Evolutionary conservation across 2,888 invertebrate species (phyloP), one percentile per base, ranked within the genome.

Genomic region (Nephrotoma flavescens): DNA sequence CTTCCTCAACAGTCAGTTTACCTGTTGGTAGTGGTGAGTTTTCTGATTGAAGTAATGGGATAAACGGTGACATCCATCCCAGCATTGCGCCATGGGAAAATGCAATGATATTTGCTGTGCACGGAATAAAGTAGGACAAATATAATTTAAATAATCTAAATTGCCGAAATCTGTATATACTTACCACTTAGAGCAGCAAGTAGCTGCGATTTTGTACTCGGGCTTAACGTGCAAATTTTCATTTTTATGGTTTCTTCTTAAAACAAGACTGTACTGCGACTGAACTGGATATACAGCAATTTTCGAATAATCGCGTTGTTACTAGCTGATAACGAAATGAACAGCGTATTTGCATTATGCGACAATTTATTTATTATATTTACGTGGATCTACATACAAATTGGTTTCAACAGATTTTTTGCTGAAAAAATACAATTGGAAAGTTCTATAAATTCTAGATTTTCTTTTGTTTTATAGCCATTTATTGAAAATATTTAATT

Each of bases 11-110:
- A 2, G 88, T 89, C 86, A 92, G 86, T 0, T 90, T 89, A 2
- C 91, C 91, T 5, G 89, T 88, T n/a, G 89, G 88, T 84, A 92
- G 86, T 0, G 90, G 90, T 83, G 90, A 90, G 0, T 88, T 87
- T 4, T 85, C 84, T 0, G 90, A 89, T 86, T 89, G 88, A 2
- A 92, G 87, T 19, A 91, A 89, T n/a, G 90, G 87, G 42, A 91
- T 90, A 88, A 90, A 90, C 4, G 91, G 88, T 1, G 91, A 91
- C 0, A 90, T 89, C 92, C 92, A 92, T 42, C 91, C 92, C 19
- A 87, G 44, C 11, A 89, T 89, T 31, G 90, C 89, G 87, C 91
- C 91, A 89, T 91, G 91, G 6, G 89, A 89, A 83, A 91, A 88
- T 86, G 90, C 88, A 85, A 91, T 89, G 41, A 91, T 87, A 5